Percentiles rank a stretch among this genome's conserved stretches.
Conservation (phyloP, 1,140 invertebrate genomes). For the Metopolophium dirhodum region DNA sequence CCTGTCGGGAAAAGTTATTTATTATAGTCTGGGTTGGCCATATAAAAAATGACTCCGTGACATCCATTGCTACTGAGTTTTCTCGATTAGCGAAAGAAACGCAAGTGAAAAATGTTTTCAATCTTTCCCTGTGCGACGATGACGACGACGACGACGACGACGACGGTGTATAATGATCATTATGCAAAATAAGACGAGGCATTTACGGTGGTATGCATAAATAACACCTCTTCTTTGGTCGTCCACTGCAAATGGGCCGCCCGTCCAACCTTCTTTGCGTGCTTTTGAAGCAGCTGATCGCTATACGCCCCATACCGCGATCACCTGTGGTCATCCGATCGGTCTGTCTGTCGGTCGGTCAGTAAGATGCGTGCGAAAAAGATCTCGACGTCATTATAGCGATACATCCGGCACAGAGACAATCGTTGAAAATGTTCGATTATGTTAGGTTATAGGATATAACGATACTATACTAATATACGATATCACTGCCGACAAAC, state of each 20-base stretch:
- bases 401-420: no score
- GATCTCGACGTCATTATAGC: neutral
- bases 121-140: conserved; percentile 3
- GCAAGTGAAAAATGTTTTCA: conserved; percentile 56
- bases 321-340: neutral
- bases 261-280: neutral
- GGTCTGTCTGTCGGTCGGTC: no score
- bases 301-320: neutral
- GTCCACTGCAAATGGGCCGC: neutral
- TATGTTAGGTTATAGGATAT: no score
- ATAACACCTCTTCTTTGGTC: conserved; percentile 3
- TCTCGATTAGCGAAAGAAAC: conserved; percentile 54
- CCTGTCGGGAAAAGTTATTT: conserved; percentile 56
- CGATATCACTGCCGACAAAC: neutral
- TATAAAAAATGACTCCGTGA: conserved; percentile 57
- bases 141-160: neutral
- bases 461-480: neutral
- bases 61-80: conserved; percentile 53
- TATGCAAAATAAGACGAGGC: conserved; percentile 35
- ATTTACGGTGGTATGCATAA: neutral
- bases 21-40: conserved; percentile 33
- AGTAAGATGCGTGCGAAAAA: no score
- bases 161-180: conserved; percentile 31
- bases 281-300: neutral
- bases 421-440: neutral